Base-by-base conservation (phyloP, 1,140 invertebrate species). In the Globodera rostochiensis region DNA sequence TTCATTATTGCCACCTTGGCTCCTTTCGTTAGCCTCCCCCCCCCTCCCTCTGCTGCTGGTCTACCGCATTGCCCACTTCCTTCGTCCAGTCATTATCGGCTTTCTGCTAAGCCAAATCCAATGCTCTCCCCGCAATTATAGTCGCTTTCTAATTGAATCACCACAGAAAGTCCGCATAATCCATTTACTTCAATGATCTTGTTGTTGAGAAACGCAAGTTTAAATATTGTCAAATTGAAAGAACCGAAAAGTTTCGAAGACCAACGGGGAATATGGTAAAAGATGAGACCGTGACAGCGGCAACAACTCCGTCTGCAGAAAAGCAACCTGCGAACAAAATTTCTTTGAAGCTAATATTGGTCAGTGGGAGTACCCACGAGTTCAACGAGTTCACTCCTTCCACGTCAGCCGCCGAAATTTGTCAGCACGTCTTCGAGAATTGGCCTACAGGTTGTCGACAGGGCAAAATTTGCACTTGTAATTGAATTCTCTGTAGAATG, bases 301-400 rank as follows among this genome's bases (percentile, higher is more conserved):
- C 57, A 64, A 19, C 13, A 64, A 64, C 57, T 19, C 8, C 19
- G 19, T 13, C 50, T 53, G 57, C 57, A 6, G 57, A 36, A 71
- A 47, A 71, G 69, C 69, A 71, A 71, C 46, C 36, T 9, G 25
- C 11, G 6, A 21, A 71, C 13, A 71, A 21, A 47, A 47, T 71
- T 36, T 45, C 21, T 11, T n/a, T 78, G 25, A 78, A 78, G 69
- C 70, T 78, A 49, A 98, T 98, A 89, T 93, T 98, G 88, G 96
- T 98, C 88, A 97, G 95, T 91, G 97, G 96, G 82, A 97, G 98
- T 92, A 98, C 96, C 91, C 96, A 97, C 93, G 96, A 98, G 92
- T 98, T 96, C 92, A 70, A 45, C 66, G 93, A 97, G 90, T 99
- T 98, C 92, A 95, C 93, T 90, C 95, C 96, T 73, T 95, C 94